Percentiles rank a stretch among this genome's conserved stretches.
Evolutionary conservation across 2,113 vertebrate genomes (phyloP).

Genomic region (Dromaius novaehollandiae): DNA sequence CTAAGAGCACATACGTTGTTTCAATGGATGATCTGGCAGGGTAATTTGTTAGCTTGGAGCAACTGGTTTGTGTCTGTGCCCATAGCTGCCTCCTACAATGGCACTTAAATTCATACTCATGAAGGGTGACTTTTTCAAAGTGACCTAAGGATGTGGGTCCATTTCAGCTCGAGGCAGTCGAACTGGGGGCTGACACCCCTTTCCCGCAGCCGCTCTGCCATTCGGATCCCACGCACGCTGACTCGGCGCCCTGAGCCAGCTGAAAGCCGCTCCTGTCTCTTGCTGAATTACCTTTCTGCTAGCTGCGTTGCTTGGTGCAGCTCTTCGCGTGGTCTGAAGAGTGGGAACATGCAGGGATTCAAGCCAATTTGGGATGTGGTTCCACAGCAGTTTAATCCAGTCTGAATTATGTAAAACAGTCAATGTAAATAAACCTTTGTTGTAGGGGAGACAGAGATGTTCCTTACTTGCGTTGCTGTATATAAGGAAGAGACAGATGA

Average conservation of each 20-base stretch:
- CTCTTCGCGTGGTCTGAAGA: neutral
- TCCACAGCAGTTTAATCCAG: neutral
- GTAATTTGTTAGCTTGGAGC: neutral
- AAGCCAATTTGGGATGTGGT: neutral
- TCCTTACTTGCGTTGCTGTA: neutral
- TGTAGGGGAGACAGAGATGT: neutral
- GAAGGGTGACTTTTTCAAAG: neutral
- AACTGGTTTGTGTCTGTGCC: slow-evolving; percentile 43
- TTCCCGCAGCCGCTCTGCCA: neutral
- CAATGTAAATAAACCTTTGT: slow-evolving; percentile 49
- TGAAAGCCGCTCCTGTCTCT: neutral
- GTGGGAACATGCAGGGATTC: neutral
- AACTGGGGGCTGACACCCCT: neutral
- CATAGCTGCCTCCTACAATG: neutral
- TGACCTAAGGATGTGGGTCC: neutral
- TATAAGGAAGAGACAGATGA: neutral
- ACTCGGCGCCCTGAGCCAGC: neutral
- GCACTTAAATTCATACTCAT: neutral
- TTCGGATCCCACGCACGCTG: neutral
- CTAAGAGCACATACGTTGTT: neutral
- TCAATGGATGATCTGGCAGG: neutral
- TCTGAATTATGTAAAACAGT: slow-evolving; percentile 35
- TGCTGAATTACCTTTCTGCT: neutral
- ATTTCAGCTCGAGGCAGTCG: neutral
- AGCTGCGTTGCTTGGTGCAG: neutral